Evolutionary conservation across 2,113 vertebrate species (phyloP), one percentile per base, ranked within the genome.

Genomic region (Phalacrocorax brasilianus): DNA sequence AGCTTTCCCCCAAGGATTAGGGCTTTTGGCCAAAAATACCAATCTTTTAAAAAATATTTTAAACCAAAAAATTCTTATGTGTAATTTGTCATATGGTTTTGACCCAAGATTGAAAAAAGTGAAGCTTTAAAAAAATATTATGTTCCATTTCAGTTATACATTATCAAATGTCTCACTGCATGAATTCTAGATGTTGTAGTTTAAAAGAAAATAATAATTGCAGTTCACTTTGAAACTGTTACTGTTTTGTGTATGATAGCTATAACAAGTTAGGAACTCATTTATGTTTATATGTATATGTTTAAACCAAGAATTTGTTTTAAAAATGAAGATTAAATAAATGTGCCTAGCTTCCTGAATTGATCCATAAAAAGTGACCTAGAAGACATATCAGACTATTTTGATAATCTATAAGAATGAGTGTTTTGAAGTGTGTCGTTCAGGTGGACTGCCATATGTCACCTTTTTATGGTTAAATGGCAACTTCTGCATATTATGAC

Each of bases 301-400:
- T 90, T 95, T 87, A 90, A 90, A 90, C 27, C 38, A 78, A 90
- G 19, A 77, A 73, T 74, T 70, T 90, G 61, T 68, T 83, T 76
- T n/a, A 42, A 71, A 82, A 89, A 77, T 58, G 13, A 86, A 85
- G 8, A 89, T 58, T 8, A 82, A 92, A 89, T 20, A 86, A 86
- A 95, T 78, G 70, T 95, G 61, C 9, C 71, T 82, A 78, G 45
- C 61, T 90, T 95, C 61, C 66, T 82, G 53, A 92, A 68, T 47
- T 53, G 50, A 77, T 77, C 53, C 55, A 42, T 86, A 83, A 77
- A 81, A 77, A 85, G 58, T 68, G 53, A 68, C 42, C 66, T 89
- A 52, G 30, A 87, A 74, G 79, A 65, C 35, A 78, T 74, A 44
- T 82, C 50, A 75, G 75, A 85, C 49, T 86, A 53, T 86, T 90